Evolutionary conservation across 2,888 invertebrate genomes (phyloP).

Genomic region (Homarus gammarus): DNA sequence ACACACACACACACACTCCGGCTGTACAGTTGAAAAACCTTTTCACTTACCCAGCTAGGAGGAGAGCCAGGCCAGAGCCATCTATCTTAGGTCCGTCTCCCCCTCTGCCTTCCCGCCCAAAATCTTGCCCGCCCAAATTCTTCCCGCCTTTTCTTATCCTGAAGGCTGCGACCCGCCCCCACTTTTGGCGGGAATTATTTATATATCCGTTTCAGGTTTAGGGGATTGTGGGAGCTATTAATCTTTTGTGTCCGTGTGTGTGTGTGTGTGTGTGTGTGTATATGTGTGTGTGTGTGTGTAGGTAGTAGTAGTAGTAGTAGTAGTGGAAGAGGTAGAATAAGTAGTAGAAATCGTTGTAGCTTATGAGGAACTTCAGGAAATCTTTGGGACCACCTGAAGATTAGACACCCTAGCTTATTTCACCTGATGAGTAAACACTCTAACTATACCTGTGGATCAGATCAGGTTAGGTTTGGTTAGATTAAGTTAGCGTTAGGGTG

Average conservation of each 20-base stretch:
- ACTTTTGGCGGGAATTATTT: slow-evolving; percentile 20
- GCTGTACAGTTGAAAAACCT: neutral
- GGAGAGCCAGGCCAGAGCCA: neutral
- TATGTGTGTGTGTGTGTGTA: neutral
- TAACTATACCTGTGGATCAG: too few relatives aligned
- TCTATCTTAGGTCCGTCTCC: neutral
- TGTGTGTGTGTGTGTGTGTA: neutral
- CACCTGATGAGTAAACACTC: too few relatives aligned
- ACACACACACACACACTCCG: neutral
- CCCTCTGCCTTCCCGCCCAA: neutral
- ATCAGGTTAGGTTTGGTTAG: too few relatives aligned
- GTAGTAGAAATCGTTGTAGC: too few relatives aligned
- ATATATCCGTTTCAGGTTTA: slow-evolving; percentile 18
- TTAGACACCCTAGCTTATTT: too few relatives aligned
- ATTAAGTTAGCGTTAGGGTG: too few relatives aligned
- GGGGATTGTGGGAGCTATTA: slow-evolving; percentile 6
- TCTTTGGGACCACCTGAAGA: too few relatives aligned
- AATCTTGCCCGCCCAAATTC: slow-evolving; percentile 8
- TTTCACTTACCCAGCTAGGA: neutral
- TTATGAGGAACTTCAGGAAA: too few relatives aligned
- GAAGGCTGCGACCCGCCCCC: slow-evolving; percentile 14
- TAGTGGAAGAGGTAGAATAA: too few relatives aligned
- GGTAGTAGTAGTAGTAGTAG: too few relatives aligned
- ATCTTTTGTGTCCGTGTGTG: neutral
- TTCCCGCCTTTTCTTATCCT: slow-evolving; percentile 10